phyloP scores from a whole-genome alignment of 2,888 invertebrate genomes.

The Scaptomyza reducta region DNA sequence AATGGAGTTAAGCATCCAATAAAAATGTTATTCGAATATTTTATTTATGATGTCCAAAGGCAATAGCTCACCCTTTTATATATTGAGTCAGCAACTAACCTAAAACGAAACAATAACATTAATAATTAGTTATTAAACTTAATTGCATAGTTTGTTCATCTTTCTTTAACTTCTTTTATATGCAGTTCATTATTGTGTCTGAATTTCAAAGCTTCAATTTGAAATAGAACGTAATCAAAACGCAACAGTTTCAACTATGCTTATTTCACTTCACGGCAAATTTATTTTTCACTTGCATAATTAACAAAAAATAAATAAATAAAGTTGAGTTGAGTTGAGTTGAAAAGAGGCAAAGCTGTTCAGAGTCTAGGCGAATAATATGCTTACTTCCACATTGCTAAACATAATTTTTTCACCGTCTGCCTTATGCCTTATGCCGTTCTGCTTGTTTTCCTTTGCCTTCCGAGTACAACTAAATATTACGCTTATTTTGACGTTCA shows the following conservation, averaged over 20 bases:
- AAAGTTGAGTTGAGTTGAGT: not conserved
- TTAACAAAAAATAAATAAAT: slow-evolving; percentile 35
- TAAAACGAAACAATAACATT: slow-evolving; percentile 12
- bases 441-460: slow-evolving; percentile 19
- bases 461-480: slow-evolving; percentile 62
- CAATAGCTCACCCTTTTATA: not conserved
- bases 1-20: not conserved
- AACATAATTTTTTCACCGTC: slow-evolving; percentile 49
- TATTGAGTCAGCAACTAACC: slow-evolving; percentile 19
- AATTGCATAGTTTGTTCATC: not conserved
- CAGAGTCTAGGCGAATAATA: slow-evolving; percentile 52
- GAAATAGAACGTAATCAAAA: slow-evolving; percentile 21
- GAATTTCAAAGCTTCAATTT: slow-evolving; percentile 1
- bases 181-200: slow-evolving; percentile 1
- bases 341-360: slow-evolving; percentile 14
- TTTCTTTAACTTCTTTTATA: not conserved
- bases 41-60: not conserved
- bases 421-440: slow-evolving; percentile 1
- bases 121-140: slow-evolving; percentile 8
- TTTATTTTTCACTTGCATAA: slow-evolving; percentile 69
- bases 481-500: slow-evolving; percentile 76
- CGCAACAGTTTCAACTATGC: slow-evolving; percentile 42
- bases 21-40: not conserved
- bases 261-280: slow-evolving; percentile 51
- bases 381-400: slow-evolving; percentile 69